Conservation (phyloP, 2,888 invertebrate genomes). For the Lagria hirta region DNA sequence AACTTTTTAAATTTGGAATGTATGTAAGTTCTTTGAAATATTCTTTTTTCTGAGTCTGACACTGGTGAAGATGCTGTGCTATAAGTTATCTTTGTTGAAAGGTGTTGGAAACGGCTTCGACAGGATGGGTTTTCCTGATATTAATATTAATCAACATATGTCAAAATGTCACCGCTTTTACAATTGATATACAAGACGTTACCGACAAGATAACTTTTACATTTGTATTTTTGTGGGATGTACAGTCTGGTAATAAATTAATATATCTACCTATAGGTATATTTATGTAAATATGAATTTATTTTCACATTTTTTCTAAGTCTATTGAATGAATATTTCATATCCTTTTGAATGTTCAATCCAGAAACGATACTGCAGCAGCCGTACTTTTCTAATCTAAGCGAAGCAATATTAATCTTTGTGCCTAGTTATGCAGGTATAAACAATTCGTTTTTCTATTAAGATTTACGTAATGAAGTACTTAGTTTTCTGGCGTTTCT, state of each 20-base stretch:
- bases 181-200: slow-evolving; percentile 33
- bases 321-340: slow-evolving; percentile 14
- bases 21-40: too few relatives aligned
- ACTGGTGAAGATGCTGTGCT: slow-evolving; percentile 13
- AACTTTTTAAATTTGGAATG: too few relatives aligned
- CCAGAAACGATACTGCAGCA: not conserved
- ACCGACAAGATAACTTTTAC: slow-evolving; percentile 29
- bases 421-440: not conserved
- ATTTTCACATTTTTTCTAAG: slow-evolving; percentile 13
- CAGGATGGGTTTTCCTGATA: slow-evolving; percentile 27
- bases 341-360: slow-evolving; percentile 14
- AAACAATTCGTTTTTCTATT: not conserved
- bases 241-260: slow-evolving; percentile 18
- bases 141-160: slow-evolving; percentile 39
- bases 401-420: not conserved
- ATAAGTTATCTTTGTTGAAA: slow-evolving; percentile 22
- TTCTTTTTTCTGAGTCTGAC: too few relatives aligned
- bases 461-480: not conserved
- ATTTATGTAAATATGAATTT: too few relatives aligned
- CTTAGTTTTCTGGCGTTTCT: slow-evolving; percentile 31
- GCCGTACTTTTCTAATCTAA: not conserved
- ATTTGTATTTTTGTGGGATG: slow-evolving; percentile 25
- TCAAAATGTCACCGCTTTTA: slow-evolving; percentile 37
- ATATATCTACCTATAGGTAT: slow-evolving; percentile 6
- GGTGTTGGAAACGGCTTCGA: slow-evolving; percentile 27